Evolutionary conservation across 2,113 vertebrate genomes (phyloP).

Genomic region (Galbula dea): DNA sequence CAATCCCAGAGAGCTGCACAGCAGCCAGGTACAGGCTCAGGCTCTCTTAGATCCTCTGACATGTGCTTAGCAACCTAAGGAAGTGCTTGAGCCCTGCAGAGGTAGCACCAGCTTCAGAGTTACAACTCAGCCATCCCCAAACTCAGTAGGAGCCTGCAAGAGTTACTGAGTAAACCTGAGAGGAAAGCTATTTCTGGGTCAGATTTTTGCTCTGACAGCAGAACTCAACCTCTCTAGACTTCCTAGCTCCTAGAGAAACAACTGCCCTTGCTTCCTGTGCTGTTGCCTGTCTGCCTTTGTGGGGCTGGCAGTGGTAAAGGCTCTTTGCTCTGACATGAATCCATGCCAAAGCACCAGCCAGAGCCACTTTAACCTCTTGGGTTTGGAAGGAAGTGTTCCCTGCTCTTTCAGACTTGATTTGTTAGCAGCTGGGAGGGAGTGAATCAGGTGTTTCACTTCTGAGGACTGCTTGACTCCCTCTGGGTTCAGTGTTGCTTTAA

Average conservation of each 20-base stretch:
- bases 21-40: neutral
- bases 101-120: neutral
- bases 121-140: neutral
- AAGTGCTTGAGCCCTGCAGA: neutral
- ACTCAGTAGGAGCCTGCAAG: neutral
- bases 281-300: fast-evolving
- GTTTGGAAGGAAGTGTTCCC: neutral
- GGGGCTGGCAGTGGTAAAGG: neutral
- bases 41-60: neutral
- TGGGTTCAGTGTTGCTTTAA: neutral
- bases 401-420: neutral
- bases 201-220: neutral
- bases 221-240: neutral
- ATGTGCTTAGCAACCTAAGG: no score
- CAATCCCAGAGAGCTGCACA: fast-evolving
- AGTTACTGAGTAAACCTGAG: neutral
- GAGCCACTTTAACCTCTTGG: neutral
- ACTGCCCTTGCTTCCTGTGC: fast-evolving
- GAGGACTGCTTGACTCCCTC: neutral
- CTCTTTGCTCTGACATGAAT: neutral
- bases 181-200: neutral
- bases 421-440: neutral
- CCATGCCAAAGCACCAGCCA: no score
- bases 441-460: neutral
- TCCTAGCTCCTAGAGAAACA: neutral